Evolutionary conservation across 2,797 vertebrate genomes (phyloP), one percentile per base, ranked within the genome.

Genomic region (Tarsius wallacei): DNA sequence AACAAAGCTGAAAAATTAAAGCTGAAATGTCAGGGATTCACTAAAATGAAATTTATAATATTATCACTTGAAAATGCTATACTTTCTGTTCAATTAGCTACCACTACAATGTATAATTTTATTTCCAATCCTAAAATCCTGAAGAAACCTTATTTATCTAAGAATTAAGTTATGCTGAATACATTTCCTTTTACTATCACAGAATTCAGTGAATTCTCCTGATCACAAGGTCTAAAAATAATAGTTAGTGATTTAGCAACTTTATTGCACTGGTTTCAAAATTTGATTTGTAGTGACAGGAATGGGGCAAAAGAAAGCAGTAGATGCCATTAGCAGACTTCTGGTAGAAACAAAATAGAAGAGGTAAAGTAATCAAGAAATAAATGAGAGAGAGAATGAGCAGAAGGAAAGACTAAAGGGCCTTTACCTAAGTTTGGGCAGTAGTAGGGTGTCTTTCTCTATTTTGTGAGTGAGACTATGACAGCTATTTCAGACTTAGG

Each of bases 401-500:
- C 9, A 31, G n/a, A 81, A 84, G 28, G 16, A 26, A 82, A 87
- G 26, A 81, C 64, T 49, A 70, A 1, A 1, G 0, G 78, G 42
- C 11, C 5, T 59, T 14, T n/a, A 78, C 2, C 4, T 4, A 3
- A n/a, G 22, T 74, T 49, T 86, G 68, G 3, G 24, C 26, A 84
- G n/a, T 16, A 22, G 31, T 19, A 78, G 26, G 9, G 4, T 22
- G 7, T 73, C 22, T 81, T 19, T 4, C 11, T 51, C 24, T 47
- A 33, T 77, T 66, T 93, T 77, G 84, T 1, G 77, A 33, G 7
- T 26, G 26, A 93, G 12, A 76, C 28, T 15, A 16, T 49, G 64
- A 61, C 17, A 92, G 74, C 22, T 49, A 17, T 85, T 94, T 86
- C 68, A 93, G 57, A 83, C 15, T 70, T 86, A 92, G 53, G 42